phyloP scores from a whole-genome alignment of 2,888 invertebrate genomes.

The Lumbricus terrestris region DNA sequence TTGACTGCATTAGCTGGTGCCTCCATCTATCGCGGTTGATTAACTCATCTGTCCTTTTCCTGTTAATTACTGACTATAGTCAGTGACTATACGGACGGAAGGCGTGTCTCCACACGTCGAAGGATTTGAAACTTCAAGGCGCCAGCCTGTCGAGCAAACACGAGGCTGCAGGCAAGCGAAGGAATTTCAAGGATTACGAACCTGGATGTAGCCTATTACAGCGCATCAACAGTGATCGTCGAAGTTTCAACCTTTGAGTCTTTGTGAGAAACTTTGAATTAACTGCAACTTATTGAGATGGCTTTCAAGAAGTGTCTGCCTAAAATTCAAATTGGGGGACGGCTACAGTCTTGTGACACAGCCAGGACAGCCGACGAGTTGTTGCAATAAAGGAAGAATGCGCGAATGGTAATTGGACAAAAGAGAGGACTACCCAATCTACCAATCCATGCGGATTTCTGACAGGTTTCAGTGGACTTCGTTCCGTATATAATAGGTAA shows the following conservation, averaged over 20 bases:
- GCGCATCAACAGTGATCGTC: not conserved
- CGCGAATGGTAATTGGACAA: not conserved
- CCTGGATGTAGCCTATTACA: too few species aligned
- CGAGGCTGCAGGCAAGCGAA: not conserved
- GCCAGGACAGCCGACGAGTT: too few species aligned
- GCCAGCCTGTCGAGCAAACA: not conserved
- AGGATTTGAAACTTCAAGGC: not conserved
- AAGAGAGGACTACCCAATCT: not conserved
- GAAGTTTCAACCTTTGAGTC: not conserved
- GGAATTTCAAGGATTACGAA: not conserved
- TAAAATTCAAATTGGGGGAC: not conserved
- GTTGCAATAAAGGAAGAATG: not conserved
- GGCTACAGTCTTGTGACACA: not conserved
- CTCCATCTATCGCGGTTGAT: not conserved
- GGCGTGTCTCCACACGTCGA: not conserved
- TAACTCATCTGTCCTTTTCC: not conserved
- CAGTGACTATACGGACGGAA: too few species aligned
- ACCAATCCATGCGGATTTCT: too few species aligned
- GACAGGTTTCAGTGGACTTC: not conserved
- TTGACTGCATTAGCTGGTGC: not conserved
- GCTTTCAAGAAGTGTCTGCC: not conserved
- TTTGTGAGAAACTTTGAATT: not conserved
- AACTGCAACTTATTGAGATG: not conserved
- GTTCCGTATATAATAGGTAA: too few species aligned
- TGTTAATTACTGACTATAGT: not conserved